Evolutionary conservation across 2,113 vertebrate genomes (phyloP), one percentile per base, ranked within the genome.

Genomic region (Leptodactylus fuscus): DNA sequence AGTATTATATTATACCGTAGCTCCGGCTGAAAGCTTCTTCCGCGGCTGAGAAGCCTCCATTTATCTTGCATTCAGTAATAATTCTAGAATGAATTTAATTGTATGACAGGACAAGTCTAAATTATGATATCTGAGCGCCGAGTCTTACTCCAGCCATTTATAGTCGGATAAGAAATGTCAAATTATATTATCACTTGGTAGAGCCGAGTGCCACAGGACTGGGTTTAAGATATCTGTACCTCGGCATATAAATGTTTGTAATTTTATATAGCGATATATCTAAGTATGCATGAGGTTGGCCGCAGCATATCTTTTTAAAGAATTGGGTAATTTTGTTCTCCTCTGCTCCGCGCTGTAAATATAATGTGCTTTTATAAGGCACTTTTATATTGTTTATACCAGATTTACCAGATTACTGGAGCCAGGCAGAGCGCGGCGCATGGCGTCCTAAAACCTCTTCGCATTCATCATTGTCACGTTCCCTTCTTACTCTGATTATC

Each of bases 71-170:
- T 69, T 67, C 27, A 70, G 44, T 12, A 34, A 82, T 70, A 69
- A 67, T 70, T 70, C 58, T 36, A 51, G 20, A 82, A 82, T 65
- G 34, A 82, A 82, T 70, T 29, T 69, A 51, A 69, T 65, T 70
- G 38, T 49, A 36, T 82, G 80, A 70, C 62, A 82, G 69, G 44
- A 27, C 27, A 22, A 48, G 65, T 29, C 44, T 70, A 82, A 82
- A 70, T 70, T 12, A 67, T 67, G 20, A 65, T 48, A 82, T 70
- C 24, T 82, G 29, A 81, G 38, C 34, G 12, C 24, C 1, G 60
- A 48, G 48, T n/a, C 46, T 82, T 53, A 82, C 58, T 81, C 70
- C 29, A 70, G 80, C 58, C 58, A 82, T 70, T 81, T 46, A 69
- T 51, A 70, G n/a, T 48, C 22, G 46, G 44, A 70, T 69, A 70